Evolutionary conservation across 2,113 vertebrate species (phyloP).

Genomic region (Tragelaphus scriptus): DNA sequence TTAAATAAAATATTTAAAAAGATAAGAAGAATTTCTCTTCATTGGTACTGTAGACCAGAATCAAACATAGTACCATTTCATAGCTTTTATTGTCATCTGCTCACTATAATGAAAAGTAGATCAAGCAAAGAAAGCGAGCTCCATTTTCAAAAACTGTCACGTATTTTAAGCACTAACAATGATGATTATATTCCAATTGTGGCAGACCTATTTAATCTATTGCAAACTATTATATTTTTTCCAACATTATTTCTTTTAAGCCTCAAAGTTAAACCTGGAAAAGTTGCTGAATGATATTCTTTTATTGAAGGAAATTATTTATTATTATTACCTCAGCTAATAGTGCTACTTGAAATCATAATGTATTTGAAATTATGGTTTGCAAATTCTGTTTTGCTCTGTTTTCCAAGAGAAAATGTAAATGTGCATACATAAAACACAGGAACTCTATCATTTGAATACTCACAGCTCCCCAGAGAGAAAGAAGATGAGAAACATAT

Average conservation of each 20-base stretch:
- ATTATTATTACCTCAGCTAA: not conserved
- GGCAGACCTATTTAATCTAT: not conserved
- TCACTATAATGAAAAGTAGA: constrained; percentile 9
- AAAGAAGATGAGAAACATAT: not conserved
- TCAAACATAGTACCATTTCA: not conserved
- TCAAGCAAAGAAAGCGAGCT: not conserved
- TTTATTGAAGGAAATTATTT: constrained; percentile 11
- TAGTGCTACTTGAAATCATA: constrained; percentile 7
- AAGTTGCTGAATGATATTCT: not conserved
- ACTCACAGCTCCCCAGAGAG: not conserved
- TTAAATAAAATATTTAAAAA: constrained; percentile 10
- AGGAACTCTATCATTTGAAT: not conserved
- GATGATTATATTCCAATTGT: not conserved
- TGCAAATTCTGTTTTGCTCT: constrained; percentile 18
- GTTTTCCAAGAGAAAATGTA: constrained; percentile 24
- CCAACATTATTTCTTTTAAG: constrained; percentile 37
- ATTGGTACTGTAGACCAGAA: not conserved
- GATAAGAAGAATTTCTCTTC: not conserved
- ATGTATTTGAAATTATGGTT: constrained; percentile 27
- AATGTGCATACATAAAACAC: not conserved
- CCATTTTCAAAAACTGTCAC: constrained; percentile 1
- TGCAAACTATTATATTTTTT: not conserved
- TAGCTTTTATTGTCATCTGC: not conserved
- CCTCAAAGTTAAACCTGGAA: not conserved
- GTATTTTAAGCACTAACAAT: not conserved